Conservation (phyloP, 2,888 invertebrate genomes). For the Ariolimax columbianus region DNA sequence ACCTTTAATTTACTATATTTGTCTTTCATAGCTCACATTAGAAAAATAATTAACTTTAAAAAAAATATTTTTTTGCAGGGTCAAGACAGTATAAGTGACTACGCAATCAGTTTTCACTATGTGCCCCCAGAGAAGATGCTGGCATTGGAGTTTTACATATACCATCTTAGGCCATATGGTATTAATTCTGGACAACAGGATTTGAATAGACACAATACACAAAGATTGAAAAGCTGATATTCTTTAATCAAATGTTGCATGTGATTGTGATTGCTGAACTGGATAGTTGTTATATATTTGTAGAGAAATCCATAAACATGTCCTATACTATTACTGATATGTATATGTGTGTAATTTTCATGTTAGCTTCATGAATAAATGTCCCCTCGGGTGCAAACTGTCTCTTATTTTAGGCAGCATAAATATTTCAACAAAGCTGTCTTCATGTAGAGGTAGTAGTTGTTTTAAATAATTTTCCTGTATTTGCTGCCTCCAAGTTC, state of each 20-base stretch:
- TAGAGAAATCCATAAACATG: neutral
- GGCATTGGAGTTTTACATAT: constrained; percentile 67
- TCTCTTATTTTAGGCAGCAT: neutral
- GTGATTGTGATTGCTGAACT: neutral
- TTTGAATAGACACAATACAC: constrained; percentile 56
- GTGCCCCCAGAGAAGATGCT: constrained; percentile 70
- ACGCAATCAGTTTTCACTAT: constrained; percentile 75
- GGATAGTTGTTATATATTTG: constrained; percentile 1
- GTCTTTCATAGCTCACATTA: neutral
- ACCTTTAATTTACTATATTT: too few relatives aligned
- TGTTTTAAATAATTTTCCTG: neutral
- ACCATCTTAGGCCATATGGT: constrained; percentile 71
- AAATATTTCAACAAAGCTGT: neutral
- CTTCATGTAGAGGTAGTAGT: neutral
- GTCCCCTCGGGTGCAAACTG: neutral
- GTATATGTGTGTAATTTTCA: neutral
- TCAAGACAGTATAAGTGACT: constrained; percentile 73
- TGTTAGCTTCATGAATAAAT: neutral
- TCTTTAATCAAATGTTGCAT: neutral
- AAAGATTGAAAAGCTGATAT: constrained; percentile 12
- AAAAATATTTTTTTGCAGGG: constrained; percentile 64
- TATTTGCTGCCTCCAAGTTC: neutral
- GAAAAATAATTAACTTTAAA: too few relatives aligned
- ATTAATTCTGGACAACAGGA: constrained; percentile 61
- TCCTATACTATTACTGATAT: neutral